These are phyloP conservation scores for Menidia beryllina DNA, from an alignment of 2,113 vertebrate genomes.

Conservation along the genomic window DNA sequence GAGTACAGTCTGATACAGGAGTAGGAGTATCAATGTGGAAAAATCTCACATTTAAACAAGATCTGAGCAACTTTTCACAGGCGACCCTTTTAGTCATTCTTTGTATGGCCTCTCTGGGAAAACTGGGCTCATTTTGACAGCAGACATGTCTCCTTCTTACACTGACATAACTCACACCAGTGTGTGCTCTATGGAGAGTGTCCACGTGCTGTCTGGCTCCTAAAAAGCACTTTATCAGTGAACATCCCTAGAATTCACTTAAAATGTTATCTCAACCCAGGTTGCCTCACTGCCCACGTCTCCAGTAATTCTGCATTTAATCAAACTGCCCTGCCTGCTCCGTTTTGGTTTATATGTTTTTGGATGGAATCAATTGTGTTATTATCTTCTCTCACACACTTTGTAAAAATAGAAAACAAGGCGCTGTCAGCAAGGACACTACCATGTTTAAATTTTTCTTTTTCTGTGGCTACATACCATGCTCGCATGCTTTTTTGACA, in stretches of 20 bases:
- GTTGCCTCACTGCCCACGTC: conserved; percentile 25
- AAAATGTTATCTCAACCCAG: conserved; percentile 56
- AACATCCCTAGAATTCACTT: conserved; percentile 23
- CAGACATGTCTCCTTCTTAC: background rate
- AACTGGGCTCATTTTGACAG: background rate
- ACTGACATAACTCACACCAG: conserved; percentile 16
- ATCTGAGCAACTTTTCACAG: background rate
- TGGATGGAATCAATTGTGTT: conserved; percentile 51
- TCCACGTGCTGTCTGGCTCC: conserved; percentile 20
- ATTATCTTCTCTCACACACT: conserved; percentile 29
- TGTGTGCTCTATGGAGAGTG: conserved; percentile 5
- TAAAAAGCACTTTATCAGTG: conserved; percentile 7
- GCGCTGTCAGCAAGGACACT: conserved; percentile 10
- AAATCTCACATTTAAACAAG: background rate
- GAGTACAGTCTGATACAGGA: background rate
- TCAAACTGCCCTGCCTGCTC: conserved; percentile 26
- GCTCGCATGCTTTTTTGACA: conserved; percentile 39
- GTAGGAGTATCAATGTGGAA: background rate
- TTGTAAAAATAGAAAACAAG: conserved; percentile 44
- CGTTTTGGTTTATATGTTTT: conserved; percentile 41
- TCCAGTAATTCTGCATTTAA: conserved; percentile 46
- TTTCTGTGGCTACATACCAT: conserved; percentile 27
- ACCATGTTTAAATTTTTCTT: conserved; percentile 47
- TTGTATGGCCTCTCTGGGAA: background rate
- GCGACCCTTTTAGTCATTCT: background rate